Percentiles rank a stretch among this genome's conserved stretches.
Evolutionary conservation across 2,113 vertebrate species (phyloP).

Genomic region (Amphiprion percula): DNA sequence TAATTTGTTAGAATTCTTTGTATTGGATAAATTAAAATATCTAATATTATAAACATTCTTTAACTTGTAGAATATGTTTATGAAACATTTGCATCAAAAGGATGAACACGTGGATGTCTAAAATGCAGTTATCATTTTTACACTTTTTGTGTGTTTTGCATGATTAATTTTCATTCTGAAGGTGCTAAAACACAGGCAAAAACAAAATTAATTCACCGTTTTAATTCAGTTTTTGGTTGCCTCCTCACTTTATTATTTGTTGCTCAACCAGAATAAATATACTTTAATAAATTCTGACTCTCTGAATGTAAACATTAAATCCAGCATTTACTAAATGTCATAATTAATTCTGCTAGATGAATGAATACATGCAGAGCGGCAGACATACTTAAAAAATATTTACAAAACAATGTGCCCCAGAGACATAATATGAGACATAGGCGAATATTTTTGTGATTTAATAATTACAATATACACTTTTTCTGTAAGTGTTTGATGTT

Average conservation of each 20-base stretch:
- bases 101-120: too few species aligned
- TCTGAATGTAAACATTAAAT: constrained; percentile 56
- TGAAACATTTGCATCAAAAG: too few species aligned
- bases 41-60: not conserved
- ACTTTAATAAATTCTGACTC: constrained; percentile 20
- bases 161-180: constrained; percentile 9
- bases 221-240: constrained; percentile 4
- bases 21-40: not conserved
- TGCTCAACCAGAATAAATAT: constrained; percentile 25
- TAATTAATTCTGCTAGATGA: constrained; percentile 66
- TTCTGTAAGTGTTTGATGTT: constrained; percentile 69
- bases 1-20: not conserved
- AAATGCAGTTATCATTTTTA: not conserved
- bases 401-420: constrained; percentile 64
- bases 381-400: constrained; percentile 56
- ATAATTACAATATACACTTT: constrained; percentile 60
- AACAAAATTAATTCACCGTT: constrained; percentile 14
- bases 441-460: constrained; percentile 66
- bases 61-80: not conserved
- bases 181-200: not conserved
- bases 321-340: constrained; percentile 60
- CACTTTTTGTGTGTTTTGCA: not conserved
- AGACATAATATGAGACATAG: constrained; percentile 57
- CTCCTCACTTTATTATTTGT: constrained; percentile 18
- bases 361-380: constrained; percentile 19